Evolutionary conservation across 2,888 invertebrate genomes (phyloP), one percentile per base, ranked within the genome.

Genomic region (Tenthredo notha): DNA sequence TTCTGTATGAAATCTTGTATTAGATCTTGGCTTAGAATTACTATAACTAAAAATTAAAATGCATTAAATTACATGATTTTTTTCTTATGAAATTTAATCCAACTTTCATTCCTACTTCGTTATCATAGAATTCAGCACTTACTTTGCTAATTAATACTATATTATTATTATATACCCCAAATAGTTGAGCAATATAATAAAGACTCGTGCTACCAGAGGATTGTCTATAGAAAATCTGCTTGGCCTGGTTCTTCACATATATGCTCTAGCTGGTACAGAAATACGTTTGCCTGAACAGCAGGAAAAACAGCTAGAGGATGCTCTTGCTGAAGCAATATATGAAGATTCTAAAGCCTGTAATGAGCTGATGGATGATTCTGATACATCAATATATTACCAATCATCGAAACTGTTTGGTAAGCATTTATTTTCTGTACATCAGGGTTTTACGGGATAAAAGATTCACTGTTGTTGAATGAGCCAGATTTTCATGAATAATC

Each of bases 191-290:
- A 94, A 94, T 85, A 93, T 96, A 84, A 94, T 96, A 87, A 95
- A 94, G 90, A 94, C 94, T 1, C 94, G 96, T 18, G 93, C 94
- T 86, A 94, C 95, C 1, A 93, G 95, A 85, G 94, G 94, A 77
- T 89, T 96, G 1, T 92, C 94, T 0, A 90, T 96, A 75, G 95
- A 95, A 85, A 95, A 95, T 90, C 92, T 96, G 0, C 91, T 96
- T 9, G 94, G 95, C 0, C 91, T 96, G 25, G 91, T 96, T 5
- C 94, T 96, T 50, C 94, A 96, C 89, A 92, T 96, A 0, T 96
- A 96, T 90, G 95, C 96, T 0, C 91, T 96, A 33, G 94, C 94
- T 72, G 96, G 96, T 0, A 95, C 94, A 0, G 95, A 95, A 86
- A 94, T 95, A 7, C 92, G 93, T 0, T 95, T 95, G 89, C 93